Percentiles rank a stretch among this genome's conserved stretches.
Evolutionary conservation across 2,888 invertebrate genomes (phyloP).

Genomic region (Macrophya annulata): DNA sequence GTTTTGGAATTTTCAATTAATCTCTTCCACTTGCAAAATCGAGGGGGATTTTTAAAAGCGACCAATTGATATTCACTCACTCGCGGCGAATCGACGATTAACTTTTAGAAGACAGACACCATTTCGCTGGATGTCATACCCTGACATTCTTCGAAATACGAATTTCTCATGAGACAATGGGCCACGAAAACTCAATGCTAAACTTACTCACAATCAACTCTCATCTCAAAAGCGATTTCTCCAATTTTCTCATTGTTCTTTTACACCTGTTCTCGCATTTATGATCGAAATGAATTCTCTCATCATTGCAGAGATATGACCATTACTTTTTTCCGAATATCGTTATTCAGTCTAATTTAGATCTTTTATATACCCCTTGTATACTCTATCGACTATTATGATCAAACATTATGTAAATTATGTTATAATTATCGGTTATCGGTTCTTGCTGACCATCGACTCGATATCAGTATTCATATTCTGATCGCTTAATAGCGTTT

Average conservation of each 20-base stretch:
- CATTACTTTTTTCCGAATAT: neutral
- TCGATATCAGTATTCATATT: neutral
- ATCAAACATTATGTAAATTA: neutral
- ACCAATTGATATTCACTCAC: slow-evolving; percentile 38
- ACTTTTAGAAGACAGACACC: slow-evolving; percentile 5
- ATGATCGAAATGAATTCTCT: neutral
- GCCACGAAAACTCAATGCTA: neutral
- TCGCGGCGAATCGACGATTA: slow-evolving; percentile 33
- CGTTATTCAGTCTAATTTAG: neutral
- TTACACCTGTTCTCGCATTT: neutral
- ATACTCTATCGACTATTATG: too few species aligned
- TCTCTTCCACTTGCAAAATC: slow-evolving; percentile 7
- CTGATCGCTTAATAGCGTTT: neutral
- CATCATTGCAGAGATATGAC: neutral
- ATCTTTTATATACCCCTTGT: too few species aligned
- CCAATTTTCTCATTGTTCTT: slow-evolving; percentile 2
- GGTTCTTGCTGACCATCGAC: neutral
- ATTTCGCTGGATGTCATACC: neutral
- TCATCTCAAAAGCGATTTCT: neutral
- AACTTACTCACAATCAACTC: neutral
- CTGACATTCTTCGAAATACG: slow-evolving; percentile 17
- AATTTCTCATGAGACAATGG: slow-evolving; percentile 22
- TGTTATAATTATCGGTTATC: neutral
- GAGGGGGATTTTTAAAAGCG: slow-evolving; percentile 12
- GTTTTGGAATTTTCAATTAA: slow-evolving; percentile 51